These are phyloP conservation scores for Brachionus asplanchnoidis DNA, from an alignment of 1,140 invertebrate species.

Conservation along the genomic window DNA sequence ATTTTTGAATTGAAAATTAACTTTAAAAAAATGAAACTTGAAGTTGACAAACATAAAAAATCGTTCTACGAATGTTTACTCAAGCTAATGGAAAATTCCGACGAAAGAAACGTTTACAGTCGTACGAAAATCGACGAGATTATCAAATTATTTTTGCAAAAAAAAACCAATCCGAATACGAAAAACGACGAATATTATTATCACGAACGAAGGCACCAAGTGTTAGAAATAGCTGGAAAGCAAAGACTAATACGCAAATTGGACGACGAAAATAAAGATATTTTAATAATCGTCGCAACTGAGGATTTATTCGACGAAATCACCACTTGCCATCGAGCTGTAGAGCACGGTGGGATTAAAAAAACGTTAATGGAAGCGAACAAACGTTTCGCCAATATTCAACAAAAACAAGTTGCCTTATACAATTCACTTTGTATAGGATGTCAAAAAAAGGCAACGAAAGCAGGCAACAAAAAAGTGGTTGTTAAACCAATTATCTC, in stretches of 20 bases:
- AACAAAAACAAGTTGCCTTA: slow-evolving; percentile 35
- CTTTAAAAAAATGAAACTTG: not conserved
- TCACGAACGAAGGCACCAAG: not conserved
- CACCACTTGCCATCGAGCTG: slow-evolving; percentile 41
- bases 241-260: not conserved
- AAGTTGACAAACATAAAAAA: not conserved
- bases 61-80: not conserved
- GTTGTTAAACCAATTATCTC: slow-evolving; percentile 40
- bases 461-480: not conserved
- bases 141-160: no score
- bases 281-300: slow-evolving; percentile 32
- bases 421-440: slow-evolving; percentile 43
- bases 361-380: slow-evolving; percentile 43
- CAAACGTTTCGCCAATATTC: slow-evolving; percentile 43
- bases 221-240: not conserved
- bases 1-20: not conserved
- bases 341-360: slow-evolving; percentile 43
- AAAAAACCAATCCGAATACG: no score
- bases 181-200: not conserved
- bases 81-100: not conserved
- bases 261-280: not conserved
- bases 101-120: not conserved
- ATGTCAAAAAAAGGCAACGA: slow-evolving; percentile 30
- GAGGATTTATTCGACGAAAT: slow-evolving; percentile 44
- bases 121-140: not conserved